A percentile compares a stretch with the other conserved stretches of the same genome.
Conservation (phyloP, 2,888 invertebrate genomes). For the Lithophane ornitopus region DNA sequence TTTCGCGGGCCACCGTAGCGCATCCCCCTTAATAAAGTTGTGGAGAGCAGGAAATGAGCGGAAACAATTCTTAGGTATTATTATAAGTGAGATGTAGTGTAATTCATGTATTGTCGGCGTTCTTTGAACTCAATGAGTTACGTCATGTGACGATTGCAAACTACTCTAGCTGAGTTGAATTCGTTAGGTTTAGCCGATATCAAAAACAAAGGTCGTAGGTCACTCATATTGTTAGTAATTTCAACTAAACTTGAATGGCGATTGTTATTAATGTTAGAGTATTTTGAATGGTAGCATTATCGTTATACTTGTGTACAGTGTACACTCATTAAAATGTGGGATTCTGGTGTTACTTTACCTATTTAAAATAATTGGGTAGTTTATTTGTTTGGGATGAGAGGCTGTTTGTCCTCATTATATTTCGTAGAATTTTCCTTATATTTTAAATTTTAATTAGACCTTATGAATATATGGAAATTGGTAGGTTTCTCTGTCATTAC, state of each 20-base stretch:
- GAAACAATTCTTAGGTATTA: slow-evolving; percentile 48
- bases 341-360: slow-evolving; percentile 45
- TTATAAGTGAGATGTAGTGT: slow-evolving; percentile 39
- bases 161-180: slow-evolving; percentile 68
- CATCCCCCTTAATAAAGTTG: slow-evolving; percentile 39
- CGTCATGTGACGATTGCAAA: slow-evolving; percentile 71
- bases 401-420: slow-evolving; percentile 15
- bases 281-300: slow-evolving; percentile 67
- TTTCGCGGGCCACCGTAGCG: no score
- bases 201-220: slow-evolving; percentile 71
- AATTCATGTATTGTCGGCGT: slow-evolving; percentile 64
- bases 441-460: slow-evolving; percentile 6
- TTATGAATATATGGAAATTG: background rate
- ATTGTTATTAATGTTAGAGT: slow-evolving; percentile 63
- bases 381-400: slow-evolving; percentile 33
- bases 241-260: slow-evolving; percentile 69
- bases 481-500: background rate
- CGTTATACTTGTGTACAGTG: slow-evolving; percentile 44
- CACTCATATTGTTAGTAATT: slow-evolving; percentile 70
- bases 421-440: slow-evolving; percentile 21
- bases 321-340: slow-evolving; percentile 60
- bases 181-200: slow-evolving; percentile 71
- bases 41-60: slow-evolving; percentile 55
- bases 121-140: slow-evolving; percentile 70
- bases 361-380: slow-evolving; percentile 49